A percentile compares a stretch with the other conserved stretches of the same genome.
Conservation (phyloP, 1,140 invertebrate species). For the Galendromus occidentalis region DNA sequence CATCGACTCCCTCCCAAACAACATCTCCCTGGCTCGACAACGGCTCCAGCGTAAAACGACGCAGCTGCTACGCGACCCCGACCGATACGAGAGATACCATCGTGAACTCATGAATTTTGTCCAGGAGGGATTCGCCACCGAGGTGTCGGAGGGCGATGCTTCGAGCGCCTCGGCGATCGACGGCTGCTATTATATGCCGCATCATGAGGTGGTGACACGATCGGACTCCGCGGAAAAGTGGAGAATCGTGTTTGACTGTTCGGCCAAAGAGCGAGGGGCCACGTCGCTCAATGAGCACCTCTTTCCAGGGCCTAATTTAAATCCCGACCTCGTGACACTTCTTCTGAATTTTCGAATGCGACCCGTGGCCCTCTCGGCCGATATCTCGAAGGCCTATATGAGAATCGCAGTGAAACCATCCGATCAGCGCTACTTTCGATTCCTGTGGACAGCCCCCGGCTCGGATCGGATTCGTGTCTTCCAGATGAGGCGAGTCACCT, state of each 20-base stretch:
- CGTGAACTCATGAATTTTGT: no score
- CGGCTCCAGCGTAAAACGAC: no score
- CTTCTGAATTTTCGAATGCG: background rate
- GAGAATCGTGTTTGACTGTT: background rate
- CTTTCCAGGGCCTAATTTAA: background rate
- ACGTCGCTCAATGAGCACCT: conserved; percentile 13
- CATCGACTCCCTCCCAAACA: no score
- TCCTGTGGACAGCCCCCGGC: no score
- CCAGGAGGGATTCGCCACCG: no score
- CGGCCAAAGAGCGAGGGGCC: background rate
- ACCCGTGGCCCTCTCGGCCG: background rate
- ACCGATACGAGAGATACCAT: no score
- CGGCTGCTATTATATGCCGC: background rate
- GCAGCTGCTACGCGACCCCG: no score
- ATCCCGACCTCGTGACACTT: background rate
- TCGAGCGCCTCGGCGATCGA: no score
- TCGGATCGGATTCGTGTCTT: no score
- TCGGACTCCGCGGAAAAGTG: background rate
- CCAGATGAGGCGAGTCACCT: no score
- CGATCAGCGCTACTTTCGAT: background rate
- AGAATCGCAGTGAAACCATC: background rate
- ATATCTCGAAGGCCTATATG: background rate
- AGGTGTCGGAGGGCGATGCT: no score
- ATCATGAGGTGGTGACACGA: background rate
- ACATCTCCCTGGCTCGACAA: no score